phyloP scores from a whole-genome alignment of 1,140 invertebrate species.

The Drosophila pruinosa region DNA sequence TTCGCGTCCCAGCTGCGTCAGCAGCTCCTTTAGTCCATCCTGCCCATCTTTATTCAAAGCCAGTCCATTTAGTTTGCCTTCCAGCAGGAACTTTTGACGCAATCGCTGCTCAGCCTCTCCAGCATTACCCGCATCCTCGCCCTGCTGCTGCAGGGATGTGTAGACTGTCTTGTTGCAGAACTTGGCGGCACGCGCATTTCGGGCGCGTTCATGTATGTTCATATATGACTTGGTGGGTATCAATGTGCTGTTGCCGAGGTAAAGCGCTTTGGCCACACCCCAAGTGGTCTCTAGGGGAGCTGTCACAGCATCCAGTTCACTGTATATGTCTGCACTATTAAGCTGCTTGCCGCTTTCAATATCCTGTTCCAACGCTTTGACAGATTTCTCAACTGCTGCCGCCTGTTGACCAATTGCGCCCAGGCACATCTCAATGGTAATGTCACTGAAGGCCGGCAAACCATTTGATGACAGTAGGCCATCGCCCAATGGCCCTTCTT shows the following conservation, averaged over 20 bases:
- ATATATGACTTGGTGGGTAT: constrained; percentile 91
- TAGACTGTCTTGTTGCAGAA: constrained; percentile 88
- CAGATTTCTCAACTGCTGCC: constrained; percentile 91
- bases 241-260: constrained; percentile 90
- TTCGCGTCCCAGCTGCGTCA: constrained; percentile 84
- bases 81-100: constrained; percentile 90
- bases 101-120: constrained; percentile 86
- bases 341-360: constrained; percentile 77
- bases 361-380: constrained; percentile 83
- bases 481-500: constrained; percentile 89
- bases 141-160: constrained; percentile 85
- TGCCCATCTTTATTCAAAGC: constrained; percentile 83
- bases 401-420: constrained; percentile 91
- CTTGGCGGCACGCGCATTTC: constrained; percentile 86
- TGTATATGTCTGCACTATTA: constrained; percentile 88
- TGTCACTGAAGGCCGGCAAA: constrained; percentile 90
- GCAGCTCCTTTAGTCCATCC: constrained; percentile 83
- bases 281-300: constrained; percentile 91
- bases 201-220: constrained; percentile 89
- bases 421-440: constrained; percentile 92
- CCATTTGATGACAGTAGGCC: constrained; percentile 88
- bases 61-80: constrained; percentile 92
- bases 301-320: constrained; percentile 89
- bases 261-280: constrained; percentile 92
- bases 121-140: constrained; percentile 47